Evolutionary conservation across 2,113 vertebrate genomes (phyloP), one percentile per base, ranked within the genome.

Genomic region (Amblyopsis rosae): DNA sequence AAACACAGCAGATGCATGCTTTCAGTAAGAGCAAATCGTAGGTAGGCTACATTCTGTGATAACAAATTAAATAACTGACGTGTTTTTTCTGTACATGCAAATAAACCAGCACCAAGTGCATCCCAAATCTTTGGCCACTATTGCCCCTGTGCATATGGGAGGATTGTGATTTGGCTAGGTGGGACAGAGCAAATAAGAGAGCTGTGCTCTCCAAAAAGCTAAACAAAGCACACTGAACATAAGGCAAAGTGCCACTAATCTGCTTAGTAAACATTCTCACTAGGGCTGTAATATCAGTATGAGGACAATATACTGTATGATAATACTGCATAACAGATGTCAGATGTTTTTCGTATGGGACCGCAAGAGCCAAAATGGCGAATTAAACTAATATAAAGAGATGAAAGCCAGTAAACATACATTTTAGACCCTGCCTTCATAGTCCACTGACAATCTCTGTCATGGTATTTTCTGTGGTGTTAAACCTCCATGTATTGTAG

Each of bases 371-470:
- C 49, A 12, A 50, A 9, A 11, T 11, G 3, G 49, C 10, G 13
- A 54, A 53, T 6, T 7, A n/a, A 54, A 54, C 13, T n/a, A 15
- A 54, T n/a, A 13, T 9, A 16, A 55, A 55, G 3, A 17, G 47
- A 13, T n/a, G 9, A 58, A 58, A 58, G 16, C 5, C 32, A 45
- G 35, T 32, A 16, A 8, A 53, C 11, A 60, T 51, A 1, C 51
- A 57, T 49, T 70, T 26, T 26, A 26, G 26, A 26, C 26, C 72
- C 66, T 76, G 60, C 72, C 82, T 70, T 61, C 4, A 47, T 46
- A 68, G 46, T 61, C 72, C 53, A 45, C 49, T 11, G 26, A 57
- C 26, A 46, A 64, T 16, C 12, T 65, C 55, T 59, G 53, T 15
- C 67, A 59, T 2, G 26, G 26, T 26, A 10, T 47, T 1, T 60